A percentile compares a stretch with the other conserved stretches of the same genome.
phyloP scores from a whole-genome alignment of 2,113 vertebrate species.

The Vulpes lagopus region DNA sequence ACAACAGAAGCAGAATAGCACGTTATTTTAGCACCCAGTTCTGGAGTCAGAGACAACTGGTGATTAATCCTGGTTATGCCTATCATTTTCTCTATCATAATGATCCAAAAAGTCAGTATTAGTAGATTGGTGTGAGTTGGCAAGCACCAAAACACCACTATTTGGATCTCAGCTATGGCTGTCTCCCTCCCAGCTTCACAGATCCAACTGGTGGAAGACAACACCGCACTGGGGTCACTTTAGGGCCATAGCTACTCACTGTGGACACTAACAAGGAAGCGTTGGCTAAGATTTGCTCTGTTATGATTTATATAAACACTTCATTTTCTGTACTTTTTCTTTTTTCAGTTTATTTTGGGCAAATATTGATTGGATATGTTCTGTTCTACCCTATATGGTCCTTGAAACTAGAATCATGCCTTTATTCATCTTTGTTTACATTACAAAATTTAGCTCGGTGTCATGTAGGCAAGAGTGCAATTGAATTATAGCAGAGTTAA shows the following conservation, averaged over 20 bases:
- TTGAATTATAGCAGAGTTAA: not conserved
- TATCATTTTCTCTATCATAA: not conserved
- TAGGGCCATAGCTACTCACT: rapidly evolving
- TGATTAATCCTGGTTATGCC: not conserved
- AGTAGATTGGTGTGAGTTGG: not conserved
- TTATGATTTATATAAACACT: not conserved
- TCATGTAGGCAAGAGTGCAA: not conserved
- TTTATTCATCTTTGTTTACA: not conserved
- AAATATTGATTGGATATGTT: not conserved
- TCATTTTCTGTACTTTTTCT: not conserved
- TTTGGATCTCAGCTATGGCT: not conserved
- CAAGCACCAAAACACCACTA: not conserved
- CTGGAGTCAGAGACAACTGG: not conserved
- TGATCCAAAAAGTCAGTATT: not conserved
- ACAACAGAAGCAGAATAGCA: not conserved
- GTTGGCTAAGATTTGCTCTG: not conserved
- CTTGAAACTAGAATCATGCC: not conserved
- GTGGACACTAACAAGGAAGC: not conserved
- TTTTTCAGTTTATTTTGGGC: not conserved
- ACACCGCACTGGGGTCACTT: rapidly evolving
- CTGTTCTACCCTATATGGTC: not conserved
- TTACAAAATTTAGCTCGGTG: not conserved
- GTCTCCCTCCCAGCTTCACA: not conserved
- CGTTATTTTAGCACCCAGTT: not conserved
- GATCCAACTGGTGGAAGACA: not conserved